Base-by-base conservation (phyloP, 2,888 invertebrate species). In the Esperia sulphurella region DNA sequence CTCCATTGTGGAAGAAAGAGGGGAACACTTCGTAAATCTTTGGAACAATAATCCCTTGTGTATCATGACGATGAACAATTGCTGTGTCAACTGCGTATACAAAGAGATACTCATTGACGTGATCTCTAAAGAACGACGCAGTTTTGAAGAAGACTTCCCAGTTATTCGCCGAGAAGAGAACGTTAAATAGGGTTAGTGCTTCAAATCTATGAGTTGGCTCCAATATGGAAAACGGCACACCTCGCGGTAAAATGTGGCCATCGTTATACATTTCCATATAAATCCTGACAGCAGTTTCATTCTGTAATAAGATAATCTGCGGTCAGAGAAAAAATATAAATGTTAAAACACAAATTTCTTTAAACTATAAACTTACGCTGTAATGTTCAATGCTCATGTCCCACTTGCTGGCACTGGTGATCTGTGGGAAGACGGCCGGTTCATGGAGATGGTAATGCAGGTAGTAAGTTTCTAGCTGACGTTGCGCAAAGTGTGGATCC, bases 1-100 rank as follows among this genome's bases (percentile, higher is more conserved):
- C 92, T 48, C 91, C 86, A 67, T 93, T 93, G 72, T 93, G 91
- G 90, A 94, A 95, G 78, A 91, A 91, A 57, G 93, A 91, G 0
- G 95, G 95, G 73, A 92, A 91, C 53, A 95, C 86, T 78, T 95
- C 95, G 66, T 94, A 94, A 46, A 93, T 85, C 44, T 94, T 92
- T n/a, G 95, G 95, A 8, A 95, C 77, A 38, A 92, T 83, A 47
- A 95, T 77, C 21, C 92, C 93, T 62, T 92, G 90, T 49, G 92
- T 92, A 54, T 94, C 94, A 7, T 78, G 78, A 33, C 93, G 92
- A 59, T 93, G 93, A 35, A 93, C 74, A 10, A 94, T 84, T 10
- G 93, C 93, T 14, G 91, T 80, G 50, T 90, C 90, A 46, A 93
- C 74, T 4, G 93, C 91, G 61, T 94, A 93, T 40, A 93, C 86